These are phyloP conservation scores for Saccopteryx bilineata DNA, from an alignment of 2,113 vertebrate genomes.

Conservation along the genomic window DNA sequence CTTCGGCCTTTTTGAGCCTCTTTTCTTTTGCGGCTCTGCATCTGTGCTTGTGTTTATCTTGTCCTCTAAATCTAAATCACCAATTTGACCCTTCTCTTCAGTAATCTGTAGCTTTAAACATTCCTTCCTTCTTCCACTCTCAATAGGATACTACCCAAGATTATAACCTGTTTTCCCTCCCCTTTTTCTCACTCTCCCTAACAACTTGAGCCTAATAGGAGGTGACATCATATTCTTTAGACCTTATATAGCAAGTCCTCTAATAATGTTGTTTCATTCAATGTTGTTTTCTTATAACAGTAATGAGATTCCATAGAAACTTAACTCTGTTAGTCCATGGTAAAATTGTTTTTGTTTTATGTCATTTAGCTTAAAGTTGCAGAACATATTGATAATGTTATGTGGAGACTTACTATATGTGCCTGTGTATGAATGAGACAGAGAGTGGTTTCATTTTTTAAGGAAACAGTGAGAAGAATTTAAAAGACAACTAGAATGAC, in stretches of 20 bases:
- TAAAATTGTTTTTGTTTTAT: background rate
- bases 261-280: background rate
- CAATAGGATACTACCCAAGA: background rate
- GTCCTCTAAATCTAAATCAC: too few relatives aligned
- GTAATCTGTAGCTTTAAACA: background rate
- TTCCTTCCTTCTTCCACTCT: background rate
- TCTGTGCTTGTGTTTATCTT: too few relatives aligned
- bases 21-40: too few relatives aligned
- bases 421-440: background rate
- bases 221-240: background rate
- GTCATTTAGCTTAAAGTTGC: background rate
- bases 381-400: background rate
- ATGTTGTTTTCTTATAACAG: background rate
- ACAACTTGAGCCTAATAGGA: background rate
- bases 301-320: background rate
- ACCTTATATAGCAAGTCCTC: background rate
- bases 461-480: constrained; percentile 13
- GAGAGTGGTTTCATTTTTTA: background rate
- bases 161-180: background rate
- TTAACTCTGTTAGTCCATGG: background rate
- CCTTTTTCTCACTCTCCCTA: background rate
- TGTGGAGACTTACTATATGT: background rate
- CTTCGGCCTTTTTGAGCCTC: too few relatives aligned
- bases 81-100: too few relatives aligned
- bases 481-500: background rate